These are phyloP conservation scores for Megalops cyprinoides DNA, from an alignment of 2,797 vertebrate genomes.

Conservation along the genomic window DNA sequence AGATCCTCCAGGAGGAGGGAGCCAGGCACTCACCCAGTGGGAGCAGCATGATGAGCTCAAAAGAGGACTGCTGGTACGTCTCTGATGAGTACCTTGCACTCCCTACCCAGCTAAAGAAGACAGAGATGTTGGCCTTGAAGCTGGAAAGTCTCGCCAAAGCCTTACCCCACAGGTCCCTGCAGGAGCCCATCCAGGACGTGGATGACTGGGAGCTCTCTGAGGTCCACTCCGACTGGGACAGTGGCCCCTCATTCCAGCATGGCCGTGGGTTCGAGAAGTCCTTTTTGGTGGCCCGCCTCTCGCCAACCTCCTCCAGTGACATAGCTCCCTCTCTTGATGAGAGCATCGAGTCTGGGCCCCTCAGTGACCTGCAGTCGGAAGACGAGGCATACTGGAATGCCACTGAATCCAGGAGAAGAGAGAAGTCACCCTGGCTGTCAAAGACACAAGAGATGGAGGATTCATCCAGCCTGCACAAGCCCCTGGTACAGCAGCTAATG, in stretches of 20 bases:
- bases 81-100: slow-evolving; percentile 96
- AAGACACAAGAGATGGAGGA: slow-evolving; percentile 51
- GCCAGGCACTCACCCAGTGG: slow-evolving; percentile 13
- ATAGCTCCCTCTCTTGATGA: slow-evolving; percentile 84
- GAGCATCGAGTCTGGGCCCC: slow-evolving; percentile 89
- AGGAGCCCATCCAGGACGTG: slow-evolving; percentile 86
- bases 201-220: slow-evolving; percentile 97
- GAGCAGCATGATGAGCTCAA: slow-evolving; percentile 54
- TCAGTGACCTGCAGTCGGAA: slow-evolving; percentile 88
- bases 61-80: slow-evolving; percentile 85
- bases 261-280: slow-evolving; percentile 69
- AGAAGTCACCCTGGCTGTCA: slow-evolving; percentile 34
- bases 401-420: slow-evolving; percentile 52
- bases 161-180: slow-evolving; percentile 74
- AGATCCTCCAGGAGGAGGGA: slow-evolving; percentile 54
- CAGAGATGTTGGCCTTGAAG: slow-evolving; percentile 88
- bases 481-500: slow-evolving; percentile 84
- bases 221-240: slow-evolving; percentile 87
- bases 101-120: slow-evolving; percentile 89
- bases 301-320: slow-evolving; percentile 89
- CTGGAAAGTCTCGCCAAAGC: slow-evolving; percentile 88
- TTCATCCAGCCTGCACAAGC: slow-evolving; percentile 52
- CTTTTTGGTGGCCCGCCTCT: slow-evolving; percentile 66
- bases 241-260: slow-evolving; percentile 65
- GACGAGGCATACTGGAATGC: slow-evolving; percentile 71